phyloP scores from a whole-genome alignment of 2,888 invertebrate species.

The Slavum lentiscoides region DNA sequence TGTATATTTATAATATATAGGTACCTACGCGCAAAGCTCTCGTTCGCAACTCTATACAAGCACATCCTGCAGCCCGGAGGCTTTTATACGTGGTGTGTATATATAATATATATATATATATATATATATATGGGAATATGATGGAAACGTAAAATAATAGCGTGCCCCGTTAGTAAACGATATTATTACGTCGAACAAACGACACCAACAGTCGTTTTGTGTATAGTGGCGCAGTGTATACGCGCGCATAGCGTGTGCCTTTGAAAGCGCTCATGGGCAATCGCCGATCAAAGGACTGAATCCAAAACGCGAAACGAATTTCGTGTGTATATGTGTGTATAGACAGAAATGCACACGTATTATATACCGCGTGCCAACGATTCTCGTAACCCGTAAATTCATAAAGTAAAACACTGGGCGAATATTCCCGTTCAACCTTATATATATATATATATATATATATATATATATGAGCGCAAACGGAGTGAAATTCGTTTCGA shows the following conservation, averaged over 20 bases:
- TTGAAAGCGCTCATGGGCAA: neutral
- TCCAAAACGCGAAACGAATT: slow-evolving; percentile 5
- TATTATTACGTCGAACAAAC: slow-evolving; percentile 4
- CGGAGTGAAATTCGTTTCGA: too few species aligned
- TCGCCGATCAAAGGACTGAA: neutral
- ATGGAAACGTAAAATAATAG: neutral
- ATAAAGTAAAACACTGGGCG: neutral
- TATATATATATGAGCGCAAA: too few species aligned
- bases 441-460: too few species aligned
- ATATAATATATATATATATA: too few species aligned
- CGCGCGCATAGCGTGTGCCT: neutral
- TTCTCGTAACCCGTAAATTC: neutral
- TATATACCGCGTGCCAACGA: neutral
- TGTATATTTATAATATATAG: too few species aligned
- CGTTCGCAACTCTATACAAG: too few species aligned
- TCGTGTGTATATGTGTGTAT: neutral
- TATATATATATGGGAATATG: too few species aligned
- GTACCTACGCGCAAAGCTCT: too few species aligned
- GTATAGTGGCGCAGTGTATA: neutral
- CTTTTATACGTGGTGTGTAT: too few species aligned
- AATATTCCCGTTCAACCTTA: neutral
- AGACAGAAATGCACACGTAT: neutral
- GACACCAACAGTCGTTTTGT: slow-evolving; percentile 4
- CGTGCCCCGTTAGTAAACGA: neutral
- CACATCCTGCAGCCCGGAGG: neutral